These are phyloP conservation scores for Leptura quadrifasciata DNA, from an alignment of 2,888 invertebrate genomes.

Conservation along the genomic window DNA sequence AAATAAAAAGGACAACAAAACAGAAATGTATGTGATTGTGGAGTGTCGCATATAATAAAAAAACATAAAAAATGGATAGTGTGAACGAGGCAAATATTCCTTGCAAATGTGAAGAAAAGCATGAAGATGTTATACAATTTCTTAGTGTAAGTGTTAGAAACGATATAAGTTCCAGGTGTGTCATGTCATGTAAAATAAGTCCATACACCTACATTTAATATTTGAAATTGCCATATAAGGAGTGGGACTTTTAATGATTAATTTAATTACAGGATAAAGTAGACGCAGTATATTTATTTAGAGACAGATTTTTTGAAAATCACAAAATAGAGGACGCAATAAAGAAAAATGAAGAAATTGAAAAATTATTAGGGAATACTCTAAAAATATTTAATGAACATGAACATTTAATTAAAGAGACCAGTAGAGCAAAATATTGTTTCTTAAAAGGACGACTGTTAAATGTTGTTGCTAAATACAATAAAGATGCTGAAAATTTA, in stretches of 20 bases:
- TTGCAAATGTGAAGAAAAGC: constrained; percentile 54
- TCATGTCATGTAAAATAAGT: constrained; percentile 32
- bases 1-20: constrained; percentile 44
- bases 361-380: constrained; percentile 78
- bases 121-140: constrained; percentile 61
- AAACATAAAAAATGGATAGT: constrained; percentile 48
- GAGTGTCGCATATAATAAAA: constrained; percentile 3
- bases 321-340: constrained; percentile 82
- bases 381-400: constrained; percentile 80
- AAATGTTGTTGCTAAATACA: constrained; percentile 82
- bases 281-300: constrained; percentile 80
- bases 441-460: constrained; percentile 85
- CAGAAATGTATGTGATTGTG: constrained; percentile 29
- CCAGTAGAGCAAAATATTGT: constrained; percentile 74
- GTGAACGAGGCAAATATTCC: constrained; percentile 37
- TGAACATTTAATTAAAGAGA: constrained; percentile 75
- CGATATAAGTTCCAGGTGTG: constrained; percentile 61
- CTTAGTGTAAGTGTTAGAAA: constrained; percentile 63
- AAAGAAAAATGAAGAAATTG: constrained; percentile 80
- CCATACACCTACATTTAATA: constrained; percentile 42
- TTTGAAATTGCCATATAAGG: constrained; percentile 45
- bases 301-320: constrained; percentile 87
- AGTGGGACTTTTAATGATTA: constrained; percentile 24
- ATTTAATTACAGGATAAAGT: constrained; percentile 79
- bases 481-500: constrained; percentile 82